Conservation (phyloP, 2,113 vertebrate genomes). For the Menidia beryllina region DNA sequence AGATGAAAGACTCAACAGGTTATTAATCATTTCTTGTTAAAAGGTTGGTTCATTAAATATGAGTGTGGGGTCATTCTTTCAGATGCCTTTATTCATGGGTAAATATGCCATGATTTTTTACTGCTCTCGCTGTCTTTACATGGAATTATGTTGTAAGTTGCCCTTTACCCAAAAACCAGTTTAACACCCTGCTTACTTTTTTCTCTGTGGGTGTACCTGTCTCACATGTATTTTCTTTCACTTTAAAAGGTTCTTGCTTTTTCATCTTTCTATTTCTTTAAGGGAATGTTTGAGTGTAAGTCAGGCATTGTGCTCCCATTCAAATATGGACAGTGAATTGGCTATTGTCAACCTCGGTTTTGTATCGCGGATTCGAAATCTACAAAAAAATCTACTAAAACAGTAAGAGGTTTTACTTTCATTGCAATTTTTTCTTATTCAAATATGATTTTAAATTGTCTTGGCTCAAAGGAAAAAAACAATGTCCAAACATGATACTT, state of each 20-base stretch:
- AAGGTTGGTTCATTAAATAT: no score
- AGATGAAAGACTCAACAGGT: no score
- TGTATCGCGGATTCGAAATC: not conserved
- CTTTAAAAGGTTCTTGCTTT: not conserved
- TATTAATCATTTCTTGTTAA: no score
- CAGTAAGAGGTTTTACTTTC: not conserved
- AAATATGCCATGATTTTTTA: no score
- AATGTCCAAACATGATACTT: not conserved
- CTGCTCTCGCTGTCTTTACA: no score
- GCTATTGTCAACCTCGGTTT: no score
- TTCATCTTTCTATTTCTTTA: slow-evolving; percentile 6
- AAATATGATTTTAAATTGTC: not conserved
- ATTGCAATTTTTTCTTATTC: not conserved
- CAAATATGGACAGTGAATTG: not conserved
- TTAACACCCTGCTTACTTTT: no score
- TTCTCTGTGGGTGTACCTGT: slow-evolving; percentile 13
- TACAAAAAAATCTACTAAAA: not conserved
- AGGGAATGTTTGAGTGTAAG: slow-evolving; percentile 13
- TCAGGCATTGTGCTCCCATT: slow-evolving; percentile 18
- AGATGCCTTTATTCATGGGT: no score
- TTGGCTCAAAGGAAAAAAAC: not conserved
- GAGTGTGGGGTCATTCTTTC: no score
- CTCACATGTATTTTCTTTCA: slow-evolving; percentile 7
- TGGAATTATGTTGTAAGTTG: no score
- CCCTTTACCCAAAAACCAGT: no score